Conservation (phyloP, 2,888 invertebrate genomes). For the Hoplodrina blanda region DNA sequence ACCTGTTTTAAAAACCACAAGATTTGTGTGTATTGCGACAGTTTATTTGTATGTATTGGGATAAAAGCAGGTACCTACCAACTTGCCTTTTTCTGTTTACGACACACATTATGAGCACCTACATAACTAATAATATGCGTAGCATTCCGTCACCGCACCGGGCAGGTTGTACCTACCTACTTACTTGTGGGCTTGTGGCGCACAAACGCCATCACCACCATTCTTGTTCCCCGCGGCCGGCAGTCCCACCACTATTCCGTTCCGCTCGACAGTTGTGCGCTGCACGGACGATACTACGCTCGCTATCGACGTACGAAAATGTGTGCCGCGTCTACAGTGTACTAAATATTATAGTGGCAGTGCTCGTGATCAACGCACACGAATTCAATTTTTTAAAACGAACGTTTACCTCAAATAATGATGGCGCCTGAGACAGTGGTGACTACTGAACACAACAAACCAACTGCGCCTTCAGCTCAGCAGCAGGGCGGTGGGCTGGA, state of each 20-base stretch:
- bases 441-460: conserved; percentile 93
- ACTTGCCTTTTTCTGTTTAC: conserved; percentile 35
- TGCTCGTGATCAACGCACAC: conserved; percentile 76
- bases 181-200: conserved; percentile 52
- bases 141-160: conserved; percentile 73
- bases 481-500: conserved; percentile 90
- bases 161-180: conserved; percentile 57
- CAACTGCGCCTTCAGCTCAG: conserved; percentile 85
- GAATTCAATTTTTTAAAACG: conserved; percentile 62
- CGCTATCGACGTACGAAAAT: conserved; percentile 78
- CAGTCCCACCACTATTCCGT: conserved; percentile 60
- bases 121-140: conserved; percentile 64
- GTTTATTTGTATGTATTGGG: conserved; percentile 29
- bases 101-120: conserved; percentile 51
- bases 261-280: conserved; percentile 81
- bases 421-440: conserved; percentile 97
- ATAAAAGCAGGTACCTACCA: conserved; percentile 40
- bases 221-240: conserved; percentile 72
- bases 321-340: conserved; percentile 83
- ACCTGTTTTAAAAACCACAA: neutral
- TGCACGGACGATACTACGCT: conserved; percentile 82
- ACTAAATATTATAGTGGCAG: conserved; percentile 78
- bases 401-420: conserved; percentile 79
- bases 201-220: conserved; percentile 72
- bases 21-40: neutral